phyloP scores from a whole-genome alignment of 1,140 invertebrate genomes.

The Paraescarpia echinospica region DNA sequence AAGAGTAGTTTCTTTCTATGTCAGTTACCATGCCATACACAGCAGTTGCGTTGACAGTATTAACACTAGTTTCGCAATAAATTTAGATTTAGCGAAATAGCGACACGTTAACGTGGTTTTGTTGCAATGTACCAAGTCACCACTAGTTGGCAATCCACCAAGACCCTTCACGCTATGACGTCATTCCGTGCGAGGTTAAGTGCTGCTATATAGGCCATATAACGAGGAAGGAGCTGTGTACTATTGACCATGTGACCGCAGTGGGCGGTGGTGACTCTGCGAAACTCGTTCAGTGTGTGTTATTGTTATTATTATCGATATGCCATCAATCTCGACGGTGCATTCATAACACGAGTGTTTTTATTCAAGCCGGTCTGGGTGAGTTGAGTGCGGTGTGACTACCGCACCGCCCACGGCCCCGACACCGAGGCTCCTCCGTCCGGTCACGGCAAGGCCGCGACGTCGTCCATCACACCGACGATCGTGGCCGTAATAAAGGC shows the following conservation, averaged over 20 bases:
- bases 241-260: background rate
- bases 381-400: background rate
- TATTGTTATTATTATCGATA: background rate
- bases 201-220: background rate
- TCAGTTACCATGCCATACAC: background rate
- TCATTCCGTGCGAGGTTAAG: background rate
- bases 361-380: background rate
- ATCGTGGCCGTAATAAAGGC: background rate
- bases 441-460: background rate
- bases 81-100: background rate
- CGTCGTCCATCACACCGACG: no score
- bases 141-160: background rate
- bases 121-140: background rate
- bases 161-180: background rate
- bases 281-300: background rate
- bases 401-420: background rate
- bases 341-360: background rate
- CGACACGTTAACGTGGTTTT: background rate
- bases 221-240: background rate
- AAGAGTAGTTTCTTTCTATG: background rate
- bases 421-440: background rate
- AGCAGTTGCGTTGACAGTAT: background rate
- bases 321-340: background rate
- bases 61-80: background rate
- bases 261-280: background rate